Conservation (phyloP, 1,140 invertebrate species). For the Steinernema khuongi region DNA sequence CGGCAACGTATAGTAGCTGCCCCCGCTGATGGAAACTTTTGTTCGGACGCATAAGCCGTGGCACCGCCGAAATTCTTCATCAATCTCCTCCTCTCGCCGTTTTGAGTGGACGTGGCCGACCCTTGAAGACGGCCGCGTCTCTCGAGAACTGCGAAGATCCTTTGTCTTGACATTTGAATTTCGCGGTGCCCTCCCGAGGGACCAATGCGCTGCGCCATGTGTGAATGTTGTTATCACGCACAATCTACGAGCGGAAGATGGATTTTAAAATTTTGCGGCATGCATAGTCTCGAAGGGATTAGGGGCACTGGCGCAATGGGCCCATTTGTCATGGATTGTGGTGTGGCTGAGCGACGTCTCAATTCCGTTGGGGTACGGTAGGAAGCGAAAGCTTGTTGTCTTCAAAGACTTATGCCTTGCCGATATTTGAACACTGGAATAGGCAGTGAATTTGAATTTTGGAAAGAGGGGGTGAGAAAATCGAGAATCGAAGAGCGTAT, state of each 20-base stretch:
- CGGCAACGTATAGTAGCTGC: neutral
- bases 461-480: too few relatives aligned
- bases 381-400: too few relatives aligned
- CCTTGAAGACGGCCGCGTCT: neutral
- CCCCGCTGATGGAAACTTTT: conserved; percentile 6
- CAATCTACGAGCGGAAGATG: conserved; percentile 7
- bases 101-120: conserved; percentile 12
- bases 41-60: neutral
- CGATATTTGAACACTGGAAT: too few relatives aligned
- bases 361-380: neutral
- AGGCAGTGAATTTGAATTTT: too few relatives aligned
- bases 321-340: conserved; percentile 7
- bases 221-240: conserved; percentile 9
- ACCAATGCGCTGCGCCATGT: neutral
- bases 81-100: too few relatives aligned
- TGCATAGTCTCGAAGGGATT: neutral
- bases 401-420: too few relatives aligned
- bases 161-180: conserved; percentile 10
- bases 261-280: neutral
- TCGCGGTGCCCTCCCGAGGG: neutral
- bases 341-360: neutral
- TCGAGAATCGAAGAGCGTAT: too few relatives aligned
- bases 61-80: neutral
- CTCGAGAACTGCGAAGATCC: neutral
- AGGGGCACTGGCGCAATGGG: neutral